Evolutionary conservation across 2,113 vertebrate genomes (phyloP).

Genomic region (Notothenia rossii): DNA sequence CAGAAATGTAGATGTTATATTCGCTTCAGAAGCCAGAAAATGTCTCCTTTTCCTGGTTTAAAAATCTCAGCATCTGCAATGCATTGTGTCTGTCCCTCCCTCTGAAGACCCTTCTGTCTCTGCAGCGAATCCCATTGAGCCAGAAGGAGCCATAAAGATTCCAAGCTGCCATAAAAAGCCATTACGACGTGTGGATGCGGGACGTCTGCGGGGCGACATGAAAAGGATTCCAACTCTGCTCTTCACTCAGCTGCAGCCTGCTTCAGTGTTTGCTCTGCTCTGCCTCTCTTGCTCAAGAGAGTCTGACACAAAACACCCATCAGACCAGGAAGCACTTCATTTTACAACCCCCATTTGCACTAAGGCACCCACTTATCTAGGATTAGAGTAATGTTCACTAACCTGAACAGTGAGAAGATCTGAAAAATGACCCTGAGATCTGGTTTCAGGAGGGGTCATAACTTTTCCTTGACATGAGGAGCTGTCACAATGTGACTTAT

Average conservation of each 20-base stretch:
- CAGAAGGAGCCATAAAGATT: constrained; percentile 84
- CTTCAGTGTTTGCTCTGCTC: constrained; percentile 64
- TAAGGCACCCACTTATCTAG: constrained; percentile 47
- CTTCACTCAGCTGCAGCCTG: constrained; percentile 62
- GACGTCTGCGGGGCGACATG: constrained; percentile 75
- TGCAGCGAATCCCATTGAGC: constrained; percentile 74
- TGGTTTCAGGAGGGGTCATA: constrained; percentile 3
- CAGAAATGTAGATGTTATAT: constrained; percentile 30
- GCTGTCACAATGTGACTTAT: not conserved
- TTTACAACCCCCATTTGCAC: constrained; percentile 72
- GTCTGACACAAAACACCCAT: constrained; percentile 58
- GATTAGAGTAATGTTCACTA: constrained; percentile 46
- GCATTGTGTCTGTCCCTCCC: constrained; percentile 39
- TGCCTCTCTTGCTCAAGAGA: constrained; percentile 53
- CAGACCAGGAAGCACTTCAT: constrained; percentile 79
- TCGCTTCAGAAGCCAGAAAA: constrained; percentile 12
- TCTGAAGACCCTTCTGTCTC: constrained; percentile 57
- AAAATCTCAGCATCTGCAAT: constrained; percentile 50
- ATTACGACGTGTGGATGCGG: constrained; percentile 76
- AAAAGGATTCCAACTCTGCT: constrained; percentile 79
- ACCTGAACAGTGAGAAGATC: constrained; percentile 23
- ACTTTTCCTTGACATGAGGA: constrained; percentile 7
- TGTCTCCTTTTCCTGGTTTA: constrained; percentile 15
- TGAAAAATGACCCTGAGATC: constrained; percentile 22
- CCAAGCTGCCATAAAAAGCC: constrained; percentile 83